Base-by-base conservation (phyloP, 2,888 invertebrate species). In the Augochlorella aurata region DNA sequence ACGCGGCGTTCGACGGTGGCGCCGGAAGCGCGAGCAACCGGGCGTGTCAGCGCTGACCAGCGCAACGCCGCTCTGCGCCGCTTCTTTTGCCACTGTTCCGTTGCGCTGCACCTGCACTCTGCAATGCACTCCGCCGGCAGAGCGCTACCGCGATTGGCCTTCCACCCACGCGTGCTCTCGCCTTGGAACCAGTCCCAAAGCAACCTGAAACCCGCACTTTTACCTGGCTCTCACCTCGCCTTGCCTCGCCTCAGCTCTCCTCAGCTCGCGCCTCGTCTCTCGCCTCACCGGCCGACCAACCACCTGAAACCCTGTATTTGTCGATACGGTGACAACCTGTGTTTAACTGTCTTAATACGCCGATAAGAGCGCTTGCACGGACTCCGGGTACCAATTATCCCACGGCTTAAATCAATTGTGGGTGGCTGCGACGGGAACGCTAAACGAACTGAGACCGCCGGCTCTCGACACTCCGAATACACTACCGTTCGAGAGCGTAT, bases 41-140 rank as follows among this genome's bases (percentile, higher is more conserved):
- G 90, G 92, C 92, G 92, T 92, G 92, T 91, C 92, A 90, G 91
- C 90, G 90, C 91, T 92, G 91, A 92, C 92, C 92, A 92, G 90
- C 92, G 90, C 90, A 90, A 90, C 85, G 89, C 90, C 88, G 90
- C 90, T 91, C 90, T 91, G 89, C 85, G 89, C 90, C 88, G 90
- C 90, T 91, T 90, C 91, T 90, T 92, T 91, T 86, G 87, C 89
- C 88, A 83, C 88, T 83, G 88, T 84, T 83, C 83, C 85, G 82
- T 83, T 79, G 82, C 83, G 78, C 74, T 85, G 86, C 90, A 90
- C 90, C 91, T 91, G 91, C 88, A 87, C 87, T 86, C 88, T 70
- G 85, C 87, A 86, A 85, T 87, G 87, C 86, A 86, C 85, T 70
- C 65, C 38, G 12, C 84, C 74, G 77, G 77, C 83, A 76, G 77